Evolutionary conservation across 2,113 vertebrate genomes (phyloP).

Genomic region (Chiloscyllium plagiosum): DNA sequence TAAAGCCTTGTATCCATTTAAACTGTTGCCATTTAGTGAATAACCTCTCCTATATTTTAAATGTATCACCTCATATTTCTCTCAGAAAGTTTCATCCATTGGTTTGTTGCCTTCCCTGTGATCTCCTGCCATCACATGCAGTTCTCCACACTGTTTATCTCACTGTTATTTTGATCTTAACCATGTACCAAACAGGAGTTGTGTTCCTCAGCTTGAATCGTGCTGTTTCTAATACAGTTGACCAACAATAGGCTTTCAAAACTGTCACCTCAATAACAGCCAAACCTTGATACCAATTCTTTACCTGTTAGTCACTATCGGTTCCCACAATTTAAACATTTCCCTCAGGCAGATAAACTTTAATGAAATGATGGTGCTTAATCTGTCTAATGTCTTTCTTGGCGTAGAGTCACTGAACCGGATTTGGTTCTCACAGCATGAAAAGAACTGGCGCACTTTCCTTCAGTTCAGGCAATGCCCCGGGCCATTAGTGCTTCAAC

Average conservation of each 20-base stretch:
- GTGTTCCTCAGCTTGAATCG: neutral
- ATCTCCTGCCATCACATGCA: neutral
- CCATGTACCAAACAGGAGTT: neutral
- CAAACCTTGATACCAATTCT: neutral
- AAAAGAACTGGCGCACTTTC: conserved; percentile 27
- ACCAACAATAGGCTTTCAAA: neutral
- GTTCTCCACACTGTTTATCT: neutral
- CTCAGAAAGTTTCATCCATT: neutral
- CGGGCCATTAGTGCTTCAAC: neutral
- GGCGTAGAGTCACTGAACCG: neutral
- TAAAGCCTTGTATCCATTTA: neutral
- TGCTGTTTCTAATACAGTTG: neutral
- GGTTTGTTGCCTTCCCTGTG: neutral
- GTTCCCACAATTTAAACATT: conserved; percentile 20
- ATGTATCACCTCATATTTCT: neutral
- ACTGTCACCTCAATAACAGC: neutral
- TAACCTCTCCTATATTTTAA: neutral
- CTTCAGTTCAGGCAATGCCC: conserved; percentile 11
- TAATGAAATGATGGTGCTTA: conserved; percentile 12
- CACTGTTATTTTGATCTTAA: neutral
- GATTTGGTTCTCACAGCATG: conserved; percentile 27
- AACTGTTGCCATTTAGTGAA: neutral
- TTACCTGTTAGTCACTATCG: neutral
- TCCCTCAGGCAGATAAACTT: conserved; percentile 4
- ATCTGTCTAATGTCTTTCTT: conserved; percentile 14